phyloP scores from a whole-genome alignment of 2,797 vertebrate species.

The Hemitrygon akajei region DNA sequence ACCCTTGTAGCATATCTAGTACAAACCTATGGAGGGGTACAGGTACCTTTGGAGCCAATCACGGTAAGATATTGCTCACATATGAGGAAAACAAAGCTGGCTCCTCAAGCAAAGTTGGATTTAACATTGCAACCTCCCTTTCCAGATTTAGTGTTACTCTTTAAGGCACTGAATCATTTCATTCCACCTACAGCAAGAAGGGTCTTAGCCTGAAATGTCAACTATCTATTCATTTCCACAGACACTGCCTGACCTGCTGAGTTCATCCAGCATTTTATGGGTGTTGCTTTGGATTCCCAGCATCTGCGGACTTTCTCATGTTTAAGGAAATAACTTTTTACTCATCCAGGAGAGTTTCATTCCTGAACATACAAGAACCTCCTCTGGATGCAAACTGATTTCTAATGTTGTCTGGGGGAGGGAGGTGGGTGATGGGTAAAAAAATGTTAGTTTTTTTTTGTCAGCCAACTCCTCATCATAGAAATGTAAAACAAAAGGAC shows the following conservation, averaged over 20 bases:
- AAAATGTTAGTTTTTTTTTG: too few species aligned
- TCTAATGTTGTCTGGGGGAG: background rate
- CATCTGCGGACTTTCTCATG: too few species aligned
- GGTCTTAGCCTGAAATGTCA: too few species aligned
- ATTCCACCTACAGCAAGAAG: too few species aligned
- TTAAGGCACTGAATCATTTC: background rate
- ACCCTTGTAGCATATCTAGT: background rate
- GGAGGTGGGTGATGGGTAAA: background rate
- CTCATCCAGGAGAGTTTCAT: background rate
- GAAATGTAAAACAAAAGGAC: background rate
- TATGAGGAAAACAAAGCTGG: background rate
- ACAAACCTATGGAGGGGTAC: background rate
- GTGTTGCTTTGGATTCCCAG: too few species aligned
- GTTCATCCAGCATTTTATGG: too few species aligned
- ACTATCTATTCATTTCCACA: too few species aligned
- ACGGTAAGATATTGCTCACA: background rate
- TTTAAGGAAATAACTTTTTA: background rate
- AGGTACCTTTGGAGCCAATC: background rate
- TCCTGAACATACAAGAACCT: background rate
- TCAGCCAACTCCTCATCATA: background rate
- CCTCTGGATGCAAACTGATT: background rate
- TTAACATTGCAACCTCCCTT: background rate
- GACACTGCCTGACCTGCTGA: too few species aligned
- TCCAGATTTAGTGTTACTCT: background rate
- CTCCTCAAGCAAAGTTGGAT: background rate